Percentiles rank a stretch among this genome's conserved stretches.
Conservation (phyloP, 2,797 vertebrate species). For the Corythornis leucogaster region DNA sequence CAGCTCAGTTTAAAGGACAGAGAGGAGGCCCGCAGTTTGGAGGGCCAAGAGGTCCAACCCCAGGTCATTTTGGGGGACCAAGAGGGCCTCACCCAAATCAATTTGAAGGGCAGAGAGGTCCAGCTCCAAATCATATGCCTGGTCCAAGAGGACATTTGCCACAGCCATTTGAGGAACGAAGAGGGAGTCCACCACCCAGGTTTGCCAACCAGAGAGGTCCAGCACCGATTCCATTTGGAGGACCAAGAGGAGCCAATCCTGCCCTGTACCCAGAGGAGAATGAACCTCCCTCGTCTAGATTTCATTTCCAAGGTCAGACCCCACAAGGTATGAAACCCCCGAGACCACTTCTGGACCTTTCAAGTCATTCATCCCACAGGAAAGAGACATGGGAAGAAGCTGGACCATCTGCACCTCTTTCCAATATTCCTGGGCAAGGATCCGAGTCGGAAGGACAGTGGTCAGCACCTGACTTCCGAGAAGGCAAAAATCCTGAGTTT, state of each 20-base stretch:
- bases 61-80: constrained; percentile 83
- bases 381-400: constrained; percentile 81
- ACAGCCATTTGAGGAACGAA: constrained; percentile 71
- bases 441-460: constrained; percentile 83
- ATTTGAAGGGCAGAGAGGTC: constrained; percentile 72
- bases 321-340: constrained; percentile 77
- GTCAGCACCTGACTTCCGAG: constrained; percentile 80
- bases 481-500: constrained; percentile 84
- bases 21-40: constrained; percentile 78
- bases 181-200: constrained; percentile 72
- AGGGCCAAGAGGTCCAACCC: constrained; percentile 81
- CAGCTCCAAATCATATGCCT: constrained; percentile 70
- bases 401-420: constrained; percentile 66
- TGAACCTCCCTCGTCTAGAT: constrained; percentile 74
- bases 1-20: constrained; percentile 77
- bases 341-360: constrained; percentile 88
- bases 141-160: constrained; percentile 72
- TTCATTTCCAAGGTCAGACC: constrained; percentile 76
- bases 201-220: constrained; percentile 80
- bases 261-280: constrained; percentile 76
- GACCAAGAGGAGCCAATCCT: constrained; percentile 81
- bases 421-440: constrained; percentile 73
- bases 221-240: constrained; percentile 82
- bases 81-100: constrained; percentile 75
- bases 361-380: constrained; percentile 82